Evolutionary conservation across 2,113 vertebrate genomes (phyloP).

Genomic region (Entelurus aequoreus): DNA sequence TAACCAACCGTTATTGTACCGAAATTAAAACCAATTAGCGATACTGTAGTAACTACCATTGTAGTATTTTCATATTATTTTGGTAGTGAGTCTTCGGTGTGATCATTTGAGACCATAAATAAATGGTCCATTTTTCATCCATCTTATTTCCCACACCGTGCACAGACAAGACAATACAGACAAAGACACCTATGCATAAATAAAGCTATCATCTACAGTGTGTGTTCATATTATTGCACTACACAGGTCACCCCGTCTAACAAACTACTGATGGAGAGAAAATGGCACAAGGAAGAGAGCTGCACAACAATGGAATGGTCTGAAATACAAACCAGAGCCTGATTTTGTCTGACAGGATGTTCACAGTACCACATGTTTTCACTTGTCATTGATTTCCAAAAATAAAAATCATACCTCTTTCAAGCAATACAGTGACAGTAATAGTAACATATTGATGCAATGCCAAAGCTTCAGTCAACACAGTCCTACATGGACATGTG

Average conservation of each 20-base stretch:
- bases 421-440: slow-evolving; percentile 31
- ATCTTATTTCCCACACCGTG: not conserved
- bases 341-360: not conserved
- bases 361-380: slow-evolving; percentile 37
- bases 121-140: not conserved
- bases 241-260: slow-evolving; percentile 18
- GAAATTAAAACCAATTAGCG: not conserved
- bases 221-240: slow-evolving; percentile 48
- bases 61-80: slow-evolving; percentile 13
- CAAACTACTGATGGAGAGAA: slow-evolving; percentile 14
- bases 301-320: slow-evolving; percentile 17
- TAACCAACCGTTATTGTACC: not conserved
- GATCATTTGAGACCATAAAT: not conserved
- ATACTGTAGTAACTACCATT: not conserved
- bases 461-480: not conserved
- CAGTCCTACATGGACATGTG: slow-evolving; percentile 93
- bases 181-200: slow-evolving; percentile 30
- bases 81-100: not conserved
- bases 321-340: not conserved
- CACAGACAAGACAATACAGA: not conserved
- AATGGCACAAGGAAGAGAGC: slow-evolving; percentile 33
- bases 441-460: slow-evolving; percentile 25
- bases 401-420: slow-evolving; percentile 23
- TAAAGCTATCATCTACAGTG: slow-evolving; percentile 42
- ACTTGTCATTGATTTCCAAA: slow-evolving; percentile 19